phyloP scores from a whole-genome alignment of 2,888 invertebrate species.

The Diploptera punctata region DNA sequence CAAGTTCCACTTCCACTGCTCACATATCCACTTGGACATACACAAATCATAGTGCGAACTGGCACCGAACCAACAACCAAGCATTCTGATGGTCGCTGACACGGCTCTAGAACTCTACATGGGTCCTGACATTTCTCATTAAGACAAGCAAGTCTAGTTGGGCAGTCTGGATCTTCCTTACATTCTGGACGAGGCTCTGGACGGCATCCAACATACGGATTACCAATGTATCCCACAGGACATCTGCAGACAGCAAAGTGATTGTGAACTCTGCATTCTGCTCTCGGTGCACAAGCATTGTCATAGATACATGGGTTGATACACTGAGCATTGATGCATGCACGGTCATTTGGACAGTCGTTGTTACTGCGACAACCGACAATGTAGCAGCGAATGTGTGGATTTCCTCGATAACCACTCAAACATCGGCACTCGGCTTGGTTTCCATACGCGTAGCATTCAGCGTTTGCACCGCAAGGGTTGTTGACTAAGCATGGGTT shows the following conservation, averaged over 20 bases:
- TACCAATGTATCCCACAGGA: slow-evolving; percentile 75
- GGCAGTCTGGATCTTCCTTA: slow-evolving; percentile 81
- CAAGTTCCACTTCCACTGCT: slow-evolving; percentile 84
- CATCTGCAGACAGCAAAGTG: slow-evolving; percentile 89
- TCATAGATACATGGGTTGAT: slow-evolving; percentile 82
- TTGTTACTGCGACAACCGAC: slow-evolving; percentile 87
- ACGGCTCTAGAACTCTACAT: slow-evolving; percentile 78
- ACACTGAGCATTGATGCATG: slow-evolving; percentile 86
- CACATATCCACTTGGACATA: slow-evolving; percentile 87
- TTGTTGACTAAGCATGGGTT: slow-evolving; percentile 84
- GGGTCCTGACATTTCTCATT: slow-evolving; percentile 84
- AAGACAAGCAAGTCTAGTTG: slow-evolving; percentile 79
- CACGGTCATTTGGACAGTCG: slow-evolving; percentile 85
- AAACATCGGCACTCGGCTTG: slow-evolving; percentile 80
- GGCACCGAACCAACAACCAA: slow-evolving; percentile 82
- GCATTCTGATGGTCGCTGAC: slow-evolving; percentile 79
- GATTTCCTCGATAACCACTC: slow-evolving; percentile 81
- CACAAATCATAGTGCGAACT: slow-evolving; percentile 87
- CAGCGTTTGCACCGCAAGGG: slow-evolving; percentile 82
- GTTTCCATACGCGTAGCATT: slow-evolving; percentile 78
- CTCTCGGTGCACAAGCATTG: slow-evolving; percentile 77
- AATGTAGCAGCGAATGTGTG: slow-evolving; percentile 74
- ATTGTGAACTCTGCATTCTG: slow-evolving; percentile 81
- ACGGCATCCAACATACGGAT: slow-evolving; percentile 82
- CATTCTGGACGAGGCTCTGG: slow-evolving; percentile 79